Evolutionary conservation across 2,797 vertebrate species (phyloP), one percentile per base, ranked within the genome.

Genomic region (Urocyon cinereoargenteus): DNA sequence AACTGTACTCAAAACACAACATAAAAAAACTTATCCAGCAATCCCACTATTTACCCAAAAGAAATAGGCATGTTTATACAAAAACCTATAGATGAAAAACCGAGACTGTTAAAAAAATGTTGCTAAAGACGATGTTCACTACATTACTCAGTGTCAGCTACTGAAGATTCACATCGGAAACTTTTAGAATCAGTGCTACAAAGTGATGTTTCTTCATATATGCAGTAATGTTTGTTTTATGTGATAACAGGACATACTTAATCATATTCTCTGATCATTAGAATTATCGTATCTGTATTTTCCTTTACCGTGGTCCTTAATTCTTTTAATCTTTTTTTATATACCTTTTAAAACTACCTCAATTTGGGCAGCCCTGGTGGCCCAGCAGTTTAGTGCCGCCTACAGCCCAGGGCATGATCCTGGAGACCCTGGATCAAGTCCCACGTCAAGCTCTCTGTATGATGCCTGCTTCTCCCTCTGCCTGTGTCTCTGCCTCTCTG

Each of bases 101-200:
- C 72, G 31, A 88, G 24, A 36, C 26, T 36, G 22, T 87, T 82
- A 86, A 64, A 90, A 87, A 96, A 75, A 87, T 31, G 59, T 57
- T 77, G 78, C 36, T 87, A 34, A 96, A 90, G 86, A 81, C 19
- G 66, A 13, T 57, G 64, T 75, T 73, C 45, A 68, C 86, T 96
- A 88, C 11, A 68, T 90, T 96, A 88, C 11, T 93, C 34, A 86
- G 55, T 59, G 21, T 81, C 59, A 68, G 28, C 55, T 77, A 86
- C 49, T 86, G 26, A 95, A 95, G 55, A 87, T 34, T 95, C 9
- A 66, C 26, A 66, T 59, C 53, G 84, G 49, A 96, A 94, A 91
- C 64, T 79, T 83, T 64, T 66, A 89, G 78, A 96, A 84, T 59
- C 51, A 81, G n/a, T 66, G 19, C 40, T 55, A 81, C 49, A 81